phyloP scores from a whole-genome alignment of 2,797 vertebrate species.

The Yasuhikotakia modesta region DNA sequence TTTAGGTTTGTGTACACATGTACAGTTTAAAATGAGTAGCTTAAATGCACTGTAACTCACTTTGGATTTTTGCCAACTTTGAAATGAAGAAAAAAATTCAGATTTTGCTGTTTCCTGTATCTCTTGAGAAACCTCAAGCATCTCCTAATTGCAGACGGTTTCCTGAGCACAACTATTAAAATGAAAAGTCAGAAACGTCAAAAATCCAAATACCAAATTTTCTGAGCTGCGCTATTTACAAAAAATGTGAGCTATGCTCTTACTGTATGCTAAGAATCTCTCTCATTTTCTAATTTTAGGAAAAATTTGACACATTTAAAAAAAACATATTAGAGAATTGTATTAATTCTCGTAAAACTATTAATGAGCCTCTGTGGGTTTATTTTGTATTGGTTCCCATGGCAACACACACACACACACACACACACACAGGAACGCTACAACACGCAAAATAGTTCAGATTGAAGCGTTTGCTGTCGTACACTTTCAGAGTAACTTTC shows the following conservation, averaged over 20 bases:
- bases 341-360: not conserved
- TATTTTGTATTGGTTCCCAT: not conserved
- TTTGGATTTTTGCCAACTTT: too few species aligned
- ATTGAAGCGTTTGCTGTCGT: not conserved
- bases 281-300: too few species aligned
- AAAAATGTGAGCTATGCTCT: not conserved
- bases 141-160: too few species aligned
- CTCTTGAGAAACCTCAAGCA: too few species aligned
- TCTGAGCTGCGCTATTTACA: not conserved
- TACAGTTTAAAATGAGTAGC: too few species aligned
- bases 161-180: not conserved
- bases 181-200: not conserved
- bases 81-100: too few species aligned
- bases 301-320: too few species aligned
- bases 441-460: not conserved
- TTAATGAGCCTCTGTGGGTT: not conserved
- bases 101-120: too few species aligned
- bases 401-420: not conserved
- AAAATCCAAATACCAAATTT: not conserved
- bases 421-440: not conserved
- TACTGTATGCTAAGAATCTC: not conserved
- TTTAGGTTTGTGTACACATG: too few species aligned
- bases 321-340: too few species aligned
- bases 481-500: too few species aligned
- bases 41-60: too few species aligned